Percentiles rank a stretch among this genome's conserved stretches.
Conservation (phyloP, 2,113 vertebrate species). For the Cranoglanis bouderius region DNA sequence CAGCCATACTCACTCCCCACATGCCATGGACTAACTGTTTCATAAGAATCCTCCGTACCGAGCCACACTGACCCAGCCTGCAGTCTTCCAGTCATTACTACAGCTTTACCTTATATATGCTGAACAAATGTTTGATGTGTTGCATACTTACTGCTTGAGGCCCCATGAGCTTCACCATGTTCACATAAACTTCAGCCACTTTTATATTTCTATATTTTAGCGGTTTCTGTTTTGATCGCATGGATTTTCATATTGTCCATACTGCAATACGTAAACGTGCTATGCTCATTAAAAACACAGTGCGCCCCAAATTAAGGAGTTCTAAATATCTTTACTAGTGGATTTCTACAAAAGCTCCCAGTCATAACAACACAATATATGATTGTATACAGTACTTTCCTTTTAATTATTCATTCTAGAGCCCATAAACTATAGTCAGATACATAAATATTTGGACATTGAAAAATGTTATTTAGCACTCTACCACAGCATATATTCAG, state of each 20-base stretch:
- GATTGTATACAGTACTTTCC: background rate
- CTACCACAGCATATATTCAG: background rate
- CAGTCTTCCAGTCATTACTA: constrained; percentile 13
- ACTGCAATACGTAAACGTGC: background rate
- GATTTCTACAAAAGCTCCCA: background rate
- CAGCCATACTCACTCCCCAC: constrained; percentile 40
- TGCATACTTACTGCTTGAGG: constrained; percentile 12
- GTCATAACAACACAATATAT: background rate
- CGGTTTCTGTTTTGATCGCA: background rate
- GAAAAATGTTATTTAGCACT: background rate
- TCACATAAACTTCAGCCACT: constrained; percentile 17
- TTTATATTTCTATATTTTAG: background rate
- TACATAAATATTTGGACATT: background rate
- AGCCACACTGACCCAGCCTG: constrained; percentile 17
- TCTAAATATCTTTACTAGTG: background rate
- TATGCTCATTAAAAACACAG: background rate
- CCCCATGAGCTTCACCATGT: constrained; percentile 9
- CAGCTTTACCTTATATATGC: background rate
- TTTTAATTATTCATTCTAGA: background rate
- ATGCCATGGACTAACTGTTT: constrained; percentile 34
- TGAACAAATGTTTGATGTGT: background rate
- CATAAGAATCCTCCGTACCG: constrained; percentile 40
- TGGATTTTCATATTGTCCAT: background rate
- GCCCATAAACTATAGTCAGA: background rate
- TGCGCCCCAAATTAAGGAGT: background rate